A percentile compares a stretch with the other conserved stretches of the same genome.
phyloP scores from a whole-genome alignment of 2,113 vertebrate genomes.

The Lynx canadensis region DNA sequence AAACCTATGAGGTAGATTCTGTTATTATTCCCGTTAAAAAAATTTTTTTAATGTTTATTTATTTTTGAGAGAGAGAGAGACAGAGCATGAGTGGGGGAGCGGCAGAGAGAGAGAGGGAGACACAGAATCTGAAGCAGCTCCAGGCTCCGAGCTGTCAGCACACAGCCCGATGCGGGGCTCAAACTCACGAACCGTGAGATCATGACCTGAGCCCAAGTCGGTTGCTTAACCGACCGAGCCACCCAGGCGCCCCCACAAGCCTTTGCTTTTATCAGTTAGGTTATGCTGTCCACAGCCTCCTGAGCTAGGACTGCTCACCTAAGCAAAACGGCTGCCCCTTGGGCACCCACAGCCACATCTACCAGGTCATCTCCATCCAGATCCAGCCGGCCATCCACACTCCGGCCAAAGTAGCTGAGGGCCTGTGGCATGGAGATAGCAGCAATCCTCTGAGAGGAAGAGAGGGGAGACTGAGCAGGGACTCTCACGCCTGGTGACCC shows the following conservation, averaged over 20 bases:
- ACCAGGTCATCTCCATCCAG: constrained; percentile 93
- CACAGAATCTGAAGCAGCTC: too few species aligned
- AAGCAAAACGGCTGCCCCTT: constrained; percentile 92
- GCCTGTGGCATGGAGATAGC: constrained; percentile 85
- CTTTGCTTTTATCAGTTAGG: not conserved
- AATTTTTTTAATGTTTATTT: too few species aligned
- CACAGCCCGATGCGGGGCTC: too few species aligned
- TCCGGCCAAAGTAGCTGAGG: constrained; percentile 96
- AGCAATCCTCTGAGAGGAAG: constrained; percentile 88
- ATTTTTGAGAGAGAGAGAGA: too few species aligned
- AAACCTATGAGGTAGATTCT: not conserved
- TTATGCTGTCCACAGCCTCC: accelerated
- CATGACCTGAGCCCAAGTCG: too few species aligned
- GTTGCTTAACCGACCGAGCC: too few species aligned
- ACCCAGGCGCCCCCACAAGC: not conserved
- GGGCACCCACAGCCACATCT: constrained; percentile 94
- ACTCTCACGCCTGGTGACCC: not conserved
- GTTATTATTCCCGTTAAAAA: not conserved
- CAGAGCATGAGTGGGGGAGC: too few species aligned
- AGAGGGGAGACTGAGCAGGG: not conserved
- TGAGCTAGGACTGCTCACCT: constrained; percentile 83
- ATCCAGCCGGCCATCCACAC: constrained; percentile 91
- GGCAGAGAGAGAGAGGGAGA: too few species aligned
- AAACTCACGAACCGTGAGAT: too few species aligned
- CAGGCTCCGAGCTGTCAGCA: too few species aligned